A percentile compares a stretch with the other conserved stretches of the same genome.
phyloP scores from a whole-genome alignment of 2,797 vertebrate species.

The Cephalopachus bancanus region DNA sequence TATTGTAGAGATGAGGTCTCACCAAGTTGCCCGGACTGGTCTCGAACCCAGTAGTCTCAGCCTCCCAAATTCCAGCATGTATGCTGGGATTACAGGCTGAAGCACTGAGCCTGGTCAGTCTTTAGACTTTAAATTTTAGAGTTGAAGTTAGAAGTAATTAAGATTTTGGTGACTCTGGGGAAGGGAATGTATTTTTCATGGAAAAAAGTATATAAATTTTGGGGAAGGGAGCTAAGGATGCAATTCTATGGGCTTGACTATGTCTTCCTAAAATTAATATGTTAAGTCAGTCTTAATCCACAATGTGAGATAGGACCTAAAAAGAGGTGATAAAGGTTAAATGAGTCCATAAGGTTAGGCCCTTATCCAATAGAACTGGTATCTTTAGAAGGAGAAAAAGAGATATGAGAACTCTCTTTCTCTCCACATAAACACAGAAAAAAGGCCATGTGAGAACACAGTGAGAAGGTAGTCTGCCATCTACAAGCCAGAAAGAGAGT shows the following conservation, averaged over 20 bases:
- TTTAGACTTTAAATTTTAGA: neutral
- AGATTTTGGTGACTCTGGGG: neutral
- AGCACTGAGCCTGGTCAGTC: no score
- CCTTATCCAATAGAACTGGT: neutral
- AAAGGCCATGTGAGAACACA: neutral
- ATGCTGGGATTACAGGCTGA: no score
- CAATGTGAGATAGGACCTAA: neutral
- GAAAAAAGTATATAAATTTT: neutral
- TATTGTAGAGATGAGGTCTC: no score
- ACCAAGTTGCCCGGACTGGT: no score
- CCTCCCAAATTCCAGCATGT: no score
- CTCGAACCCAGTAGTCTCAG: no score
- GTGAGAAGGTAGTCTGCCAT: neutral
- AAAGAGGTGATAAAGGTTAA: neutral
- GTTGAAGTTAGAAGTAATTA: neutral
- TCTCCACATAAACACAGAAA: neutral
- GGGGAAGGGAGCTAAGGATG: neutral
- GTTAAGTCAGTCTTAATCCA: neutral
- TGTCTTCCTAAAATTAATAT: neutral
- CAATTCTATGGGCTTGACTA: neutral
- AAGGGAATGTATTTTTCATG: neutral
- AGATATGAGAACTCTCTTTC: neutral
- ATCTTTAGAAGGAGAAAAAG: neutral
- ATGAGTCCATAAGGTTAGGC: neutral
- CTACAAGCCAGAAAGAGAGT: neutral